Conservation (phyloP, 2,888 invertebrate species). For the Strigamia crassipes region DNA sequence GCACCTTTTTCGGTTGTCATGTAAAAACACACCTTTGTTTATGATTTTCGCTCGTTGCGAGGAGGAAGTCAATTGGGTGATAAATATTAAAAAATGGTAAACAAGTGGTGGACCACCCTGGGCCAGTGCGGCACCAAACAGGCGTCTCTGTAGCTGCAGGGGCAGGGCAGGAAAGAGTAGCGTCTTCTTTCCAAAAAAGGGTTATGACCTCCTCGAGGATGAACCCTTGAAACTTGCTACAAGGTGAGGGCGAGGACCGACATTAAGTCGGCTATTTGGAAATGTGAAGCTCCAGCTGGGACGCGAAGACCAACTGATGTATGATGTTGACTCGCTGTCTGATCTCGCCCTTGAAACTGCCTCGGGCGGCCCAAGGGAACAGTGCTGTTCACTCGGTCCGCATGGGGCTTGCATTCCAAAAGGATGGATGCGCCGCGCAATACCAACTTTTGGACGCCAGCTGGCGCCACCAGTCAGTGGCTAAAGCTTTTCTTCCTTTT, state of each 20-base stretch:
- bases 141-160: constrained; percentile 38
- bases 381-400: not conserved
- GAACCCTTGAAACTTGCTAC: constrained; percentile 23
- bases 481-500: not conserved
- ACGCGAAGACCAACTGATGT: constrained; percentile 35
- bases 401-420: constrained; percentile 19
- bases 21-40: constrained; percentile 19
- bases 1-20: not conserved
- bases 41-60: not conserved
- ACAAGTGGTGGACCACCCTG: constrained; percentile 37
- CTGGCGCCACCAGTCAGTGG: not conserved
- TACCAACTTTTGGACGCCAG: not conserved
- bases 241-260: constrained; percentile 39
- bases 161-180: constrained; percentile 31
- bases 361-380: not conserved
- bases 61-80: constrained; percentile 37
- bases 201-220: constrained; percentile 38
- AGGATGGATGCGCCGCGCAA: not conserved
- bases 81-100: constrained; percentile 36
- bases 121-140: constrained; percentile 22
- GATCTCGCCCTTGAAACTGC: not conserved
- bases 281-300: constrained; percentile 34
- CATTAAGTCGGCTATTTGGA: constrained; percentile 29
- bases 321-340: constrained; percentile 24
- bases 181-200: constrained; percentile 5